These are phyloP conservation scores for Actias luna DNA, from an alignment of 2,888 invertebrate species.

Conservation along the genomic window DNA sequence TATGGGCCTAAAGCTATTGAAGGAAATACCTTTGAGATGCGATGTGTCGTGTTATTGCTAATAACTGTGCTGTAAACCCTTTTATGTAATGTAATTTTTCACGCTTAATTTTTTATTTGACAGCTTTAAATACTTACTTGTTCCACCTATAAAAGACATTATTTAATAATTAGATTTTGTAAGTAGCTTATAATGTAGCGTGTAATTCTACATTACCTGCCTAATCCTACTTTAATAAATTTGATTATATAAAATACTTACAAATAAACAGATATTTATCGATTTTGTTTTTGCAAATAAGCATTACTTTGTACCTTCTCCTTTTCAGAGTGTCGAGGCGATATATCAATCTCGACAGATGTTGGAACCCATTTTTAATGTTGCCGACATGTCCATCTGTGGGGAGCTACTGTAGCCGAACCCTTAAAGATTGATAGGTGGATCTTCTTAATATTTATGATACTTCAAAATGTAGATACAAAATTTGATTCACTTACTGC, in stretches of 20 bases:
- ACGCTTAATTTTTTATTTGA: slow-evolving; percentile 35
- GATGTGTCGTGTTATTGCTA: slow-evolving; percentile 63
- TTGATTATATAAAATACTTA: background rate
- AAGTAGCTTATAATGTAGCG: too few relatives aligned
- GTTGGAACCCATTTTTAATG: slow-evolving; percentile 73
- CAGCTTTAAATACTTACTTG: background rate
- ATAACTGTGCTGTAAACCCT: slow-evolving; percentile 61
- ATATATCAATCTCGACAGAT: slow-evolving; percentile 67
- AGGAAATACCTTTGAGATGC: slow-evolving; percentile 56
- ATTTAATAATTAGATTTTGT: slow-evolving; percentile 3
- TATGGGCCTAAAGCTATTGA: slow-evolving; percentile 64
- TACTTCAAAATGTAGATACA: slow-evolving; percentile 25
- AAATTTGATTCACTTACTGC: background rate
- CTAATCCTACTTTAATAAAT: background rate
- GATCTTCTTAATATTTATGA: slow-evolving; percentile 66
- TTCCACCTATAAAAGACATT: background rate
- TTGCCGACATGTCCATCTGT: slow-evolving; percentile 64
- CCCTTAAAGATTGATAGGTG: slow-evolving; percentile 47
- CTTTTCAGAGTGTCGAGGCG: slow-evolving; percentile 43
- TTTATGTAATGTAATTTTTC: slow-evolving; percentile 41
- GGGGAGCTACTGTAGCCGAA: slow-evolving; percentile 27
- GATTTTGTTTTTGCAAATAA: slow-evolving; percentile 33
- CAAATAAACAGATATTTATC: background rate
- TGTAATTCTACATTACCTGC: background rate
- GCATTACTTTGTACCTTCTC: slow-evolving; percentile 19